phyloP scores from a whole-genome alignment of 2,113 vertebrate genomes.

The Lagenorhynchus albirostris region DNA sequence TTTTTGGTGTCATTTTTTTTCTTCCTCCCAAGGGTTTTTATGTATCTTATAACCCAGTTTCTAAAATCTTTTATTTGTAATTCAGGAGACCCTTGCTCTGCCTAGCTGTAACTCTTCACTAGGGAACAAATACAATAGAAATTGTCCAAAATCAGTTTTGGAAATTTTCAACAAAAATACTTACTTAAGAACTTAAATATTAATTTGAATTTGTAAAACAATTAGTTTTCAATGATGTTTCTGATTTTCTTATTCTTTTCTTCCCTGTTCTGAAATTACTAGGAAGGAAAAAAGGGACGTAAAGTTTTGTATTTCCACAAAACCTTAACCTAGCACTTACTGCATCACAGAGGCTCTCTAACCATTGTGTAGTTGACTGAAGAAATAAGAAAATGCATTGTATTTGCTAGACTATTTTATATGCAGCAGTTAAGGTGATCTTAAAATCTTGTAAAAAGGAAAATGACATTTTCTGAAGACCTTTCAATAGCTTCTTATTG shows the following conservation, averaged over 20 bases:
- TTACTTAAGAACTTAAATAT: not conserved
- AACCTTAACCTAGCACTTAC: not conserved
- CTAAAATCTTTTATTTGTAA: not conserved
- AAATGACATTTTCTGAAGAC: not conserved
- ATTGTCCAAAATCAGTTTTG: not conserved
- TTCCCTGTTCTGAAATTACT: not conserved
- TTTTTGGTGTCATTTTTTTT: not conserved
- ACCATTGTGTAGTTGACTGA: not conserved
- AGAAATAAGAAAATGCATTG: not conserved
- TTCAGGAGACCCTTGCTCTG: not conserved
- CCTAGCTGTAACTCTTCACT: not conserved
- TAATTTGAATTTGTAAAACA: slow-evolving; percentile 1
- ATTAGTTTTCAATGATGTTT: not conserved
- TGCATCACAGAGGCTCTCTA: not conserved
- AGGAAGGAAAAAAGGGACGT: not conserved
- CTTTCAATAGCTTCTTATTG: not conserved
- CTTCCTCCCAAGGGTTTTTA: not conserved
- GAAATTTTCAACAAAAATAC: not conserved
- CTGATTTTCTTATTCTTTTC: not conserved
- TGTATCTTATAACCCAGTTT: not conserved
- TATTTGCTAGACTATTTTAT: not conserved
- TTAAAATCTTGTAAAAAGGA: not conserved
- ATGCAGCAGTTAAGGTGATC: not conserved
- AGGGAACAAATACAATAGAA: not conserved
- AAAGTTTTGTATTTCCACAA: not conserved